Percentiles rank a stretch among this genome's conserved stretches.
These are phyloP conservation scores for Etia nguti DNA, from an alignment of 2,113 vertebrate species.

Conservation along the genomic window DNA sequence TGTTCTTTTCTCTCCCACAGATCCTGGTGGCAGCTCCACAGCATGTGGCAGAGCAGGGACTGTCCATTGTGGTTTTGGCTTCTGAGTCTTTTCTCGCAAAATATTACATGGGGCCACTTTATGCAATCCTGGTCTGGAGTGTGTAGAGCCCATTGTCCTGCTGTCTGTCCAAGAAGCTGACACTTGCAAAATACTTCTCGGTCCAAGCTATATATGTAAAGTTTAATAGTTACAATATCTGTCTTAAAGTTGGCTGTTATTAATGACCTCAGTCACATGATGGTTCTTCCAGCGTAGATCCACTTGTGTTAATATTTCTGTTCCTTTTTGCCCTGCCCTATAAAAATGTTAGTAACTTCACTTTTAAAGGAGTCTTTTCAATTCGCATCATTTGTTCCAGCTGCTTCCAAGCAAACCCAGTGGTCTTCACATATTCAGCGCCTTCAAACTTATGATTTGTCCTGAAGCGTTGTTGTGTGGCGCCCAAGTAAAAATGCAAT, in stretches of 20 bases:
- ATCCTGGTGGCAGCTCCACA: conserved; percentile 8
- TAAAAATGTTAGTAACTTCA: not conserved
- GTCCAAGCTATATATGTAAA: not conserved
- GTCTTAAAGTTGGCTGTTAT: not conserved
- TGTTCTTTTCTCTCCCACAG: conserved; percentile 19
- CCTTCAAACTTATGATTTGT: not conserved
- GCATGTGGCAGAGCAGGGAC: conserved; percentile 16
- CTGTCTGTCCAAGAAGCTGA: not conserved
- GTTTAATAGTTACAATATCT: not conserved
- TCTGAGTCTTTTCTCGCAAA: not conserved
- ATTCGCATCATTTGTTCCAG: not conserved
- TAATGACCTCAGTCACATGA: not conserved
- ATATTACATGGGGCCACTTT: conserved; percentile 53
- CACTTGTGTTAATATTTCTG: not conserved
- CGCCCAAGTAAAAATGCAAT: conserved; percentile 4
- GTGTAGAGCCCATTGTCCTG: conserved; percentile 55
- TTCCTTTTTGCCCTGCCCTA: not conserved
- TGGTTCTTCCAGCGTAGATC: not conserved
- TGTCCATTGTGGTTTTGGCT: conserved; percentile 32
- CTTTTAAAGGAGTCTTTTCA: not conserved
- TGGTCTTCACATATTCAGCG: not conserved
- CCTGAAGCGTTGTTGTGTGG: not conserved
- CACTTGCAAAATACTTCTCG: not conserved
- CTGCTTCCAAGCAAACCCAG: not conserved
- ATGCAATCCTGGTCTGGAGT: conserved; percentile 52